phyloP scores from a whole-genome alignment of 2,888 invertebrate genomes.

The Drosophila diplacantha region DNA sequence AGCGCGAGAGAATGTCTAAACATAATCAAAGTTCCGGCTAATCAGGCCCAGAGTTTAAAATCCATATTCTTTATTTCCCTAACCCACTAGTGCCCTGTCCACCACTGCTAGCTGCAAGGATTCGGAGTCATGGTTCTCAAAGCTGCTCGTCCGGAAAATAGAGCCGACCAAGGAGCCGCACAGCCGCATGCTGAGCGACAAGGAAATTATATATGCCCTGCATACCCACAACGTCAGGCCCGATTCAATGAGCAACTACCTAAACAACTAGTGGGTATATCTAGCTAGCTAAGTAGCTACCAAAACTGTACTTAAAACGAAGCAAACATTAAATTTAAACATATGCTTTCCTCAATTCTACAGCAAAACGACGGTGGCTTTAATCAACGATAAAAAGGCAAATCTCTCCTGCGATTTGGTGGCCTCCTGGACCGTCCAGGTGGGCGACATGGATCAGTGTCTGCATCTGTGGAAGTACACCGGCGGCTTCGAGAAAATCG shows the following conservation, averaged over 20 bases:
- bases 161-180: slow-evolving; percentile 97
- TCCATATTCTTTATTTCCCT: background rate
- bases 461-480: slow-evolving; percentile 97
- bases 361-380: slow-evolving; percentile 86
- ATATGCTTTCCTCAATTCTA: background rate
- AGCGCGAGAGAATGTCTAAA: background rate
- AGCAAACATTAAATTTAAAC: background rate
- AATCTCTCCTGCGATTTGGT: slow-evolving; percentile 90
- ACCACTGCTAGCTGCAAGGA: slow-evolving; percentile 62
- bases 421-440: slow-evolving; percentile 94
- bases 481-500: slow-evolving; percentile 93
- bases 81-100: slow-evolving; percentile 63
- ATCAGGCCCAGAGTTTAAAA: slow-evolving; percentile 6
- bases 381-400: slow-evolving; percentile 85
- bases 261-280: slow-evolving; percentile 92
- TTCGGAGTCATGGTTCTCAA: slow-evolving; percentile 90
- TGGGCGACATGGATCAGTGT: slow-evolving; percentile 97
- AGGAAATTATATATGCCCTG: slow-evolving; percentile 95
- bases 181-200: slow-evolving; percentile 96
- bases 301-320: background rate
- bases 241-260: slow-evolving; percentile 90
- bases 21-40: background rate
- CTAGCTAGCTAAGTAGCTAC: too few relatives aligned
- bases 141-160: slow-evolving; percentile 91
- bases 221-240: slow-evolving; percentile 97